Evolutionary conservation across 2,113 vertebrate species (phyloP).

Genomic region (Megalops atlanticus): DNA sequence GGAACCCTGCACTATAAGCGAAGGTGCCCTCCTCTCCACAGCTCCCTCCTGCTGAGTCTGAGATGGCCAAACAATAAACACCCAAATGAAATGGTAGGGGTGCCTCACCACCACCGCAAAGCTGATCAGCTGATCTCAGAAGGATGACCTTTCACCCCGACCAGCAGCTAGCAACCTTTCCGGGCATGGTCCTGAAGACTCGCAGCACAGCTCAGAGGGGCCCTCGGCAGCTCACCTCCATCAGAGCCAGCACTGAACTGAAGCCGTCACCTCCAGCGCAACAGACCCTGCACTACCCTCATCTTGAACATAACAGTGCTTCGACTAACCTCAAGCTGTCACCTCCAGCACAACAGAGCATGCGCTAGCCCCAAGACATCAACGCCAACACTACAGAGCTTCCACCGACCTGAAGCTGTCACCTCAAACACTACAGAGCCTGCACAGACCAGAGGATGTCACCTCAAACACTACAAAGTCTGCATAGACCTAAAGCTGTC

Average conservation of each 20-base stretch:
- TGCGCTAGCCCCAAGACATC: no score
- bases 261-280: neutral
- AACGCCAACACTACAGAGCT: no score
- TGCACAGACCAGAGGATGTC: constrained; percentile 17
- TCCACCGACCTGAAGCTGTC: neutral
- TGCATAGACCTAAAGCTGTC: neutral
- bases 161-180: neutral
- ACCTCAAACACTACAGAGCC: neutral
- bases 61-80: constrained; percentile 72
- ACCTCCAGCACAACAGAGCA: no score
- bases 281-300: neutral
- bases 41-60: constrained; percentile 52
- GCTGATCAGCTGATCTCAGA: neutral
- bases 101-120: constrained; percentile 33
- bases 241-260: neutral
- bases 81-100: constrained; percentile 33
- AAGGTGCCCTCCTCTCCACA: constrained; percentile 33
- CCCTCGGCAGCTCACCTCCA: constrained; percentile 3
- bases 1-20: constrained; percentile 39
- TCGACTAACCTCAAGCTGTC: no score
- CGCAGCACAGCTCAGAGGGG: no score
- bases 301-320: no score
- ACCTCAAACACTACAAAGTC: constrained; percentile 28
- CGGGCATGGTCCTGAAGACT: no score
- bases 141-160: neutral